These are phyloP conservation scores for Takifugu flavidus DNA, from an alignment of 2,113 vertebrate genomes.

Conservation along the genomic window DNA sequence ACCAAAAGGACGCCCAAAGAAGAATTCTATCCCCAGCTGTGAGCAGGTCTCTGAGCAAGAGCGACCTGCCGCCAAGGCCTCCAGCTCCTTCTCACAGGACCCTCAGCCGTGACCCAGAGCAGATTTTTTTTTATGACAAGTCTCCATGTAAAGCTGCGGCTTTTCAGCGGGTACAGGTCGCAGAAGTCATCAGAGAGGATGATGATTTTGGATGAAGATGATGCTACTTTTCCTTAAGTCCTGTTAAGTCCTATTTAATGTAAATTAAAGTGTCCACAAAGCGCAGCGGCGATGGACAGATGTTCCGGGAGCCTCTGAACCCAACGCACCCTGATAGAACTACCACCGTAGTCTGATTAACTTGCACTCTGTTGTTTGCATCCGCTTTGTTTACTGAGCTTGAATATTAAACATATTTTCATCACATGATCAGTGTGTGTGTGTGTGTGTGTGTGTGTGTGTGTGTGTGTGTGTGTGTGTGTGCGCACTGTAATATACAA, in stretches of 20 bases:
- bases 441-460: background rate
- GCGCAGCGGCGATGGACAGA: too few species aligned
- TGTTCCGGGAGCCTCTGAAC: too few species aligned
- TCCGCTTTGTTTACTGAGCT: slow-evolving; percentile 58
- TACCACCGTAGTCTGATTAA: background rate
- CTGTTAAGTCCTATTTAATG: too few species aligned
- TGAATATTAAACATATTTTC: slow-evolving; percentile 75
- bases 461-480: slow-evolving; percentile 2
- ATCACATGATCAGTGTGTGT: slow-evolving; percentile 6
- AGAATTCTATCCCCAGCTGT: slow-evolving; percentile 95
- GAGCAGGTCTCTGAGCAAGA: slow-evolving; percentile 96
- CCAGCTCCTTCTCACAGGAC: slow-evolving; percentile 73
- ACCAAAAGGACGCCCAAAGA: slow-evolving; percentile 96
- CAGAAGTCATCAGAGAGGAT: too few species aligned
- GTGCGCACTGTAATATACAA: background rate
- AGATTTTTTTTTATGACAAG: too few species aligned
- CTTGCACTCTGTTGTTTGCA: slow-evolving; percentile 42
- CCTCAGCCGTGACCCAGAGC: slow-evolving; percentile 47
- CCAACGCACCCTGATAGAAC: too few species aligned
- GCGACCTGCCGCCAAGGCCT: slow-evolving; percentile 70
- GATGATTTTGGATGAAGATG: too few species aligned
- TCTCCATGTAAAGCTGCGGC: too few species aligned
- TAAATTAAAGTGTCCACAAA: too few species aligned
- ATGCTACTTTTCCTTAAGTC: too few species aligned
- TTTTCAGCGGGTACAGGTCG: too few species aligned